Evolutionary conservation across 2,888 invertebrate species (phyloP).

Genomic region (Fragum sueziense): DNA sequence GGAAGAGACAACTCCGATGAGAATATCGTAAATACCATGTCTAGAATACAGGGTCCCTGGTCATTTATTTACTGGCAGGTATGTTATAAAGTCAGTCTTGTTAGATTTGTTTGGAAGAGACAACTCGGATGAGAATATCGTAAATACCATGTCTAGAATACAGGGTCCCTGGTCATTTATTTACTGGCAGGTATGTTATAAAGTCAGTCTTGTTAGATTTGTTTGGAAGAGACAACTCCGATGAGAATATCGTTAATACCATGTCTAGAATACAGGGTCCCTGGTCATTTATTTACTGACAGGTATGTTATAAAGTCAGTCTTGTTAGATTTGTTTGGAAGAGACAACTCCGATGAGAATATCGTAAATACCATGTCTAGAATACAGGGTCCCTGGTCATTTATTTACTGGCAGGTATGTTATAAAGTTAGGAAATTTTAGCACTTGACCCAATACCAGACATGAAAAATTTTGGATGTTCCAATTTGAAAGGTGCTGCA

Average conservation of each 20-base stretch:
- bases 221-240: conserved; percentile 64
- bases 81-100: no score
- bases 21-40: conserved; percentile 84
- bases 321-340: conserved; percentile 70
- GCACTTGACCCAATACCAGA: no score
- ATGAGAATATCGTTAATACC: conserved; percentile 81
- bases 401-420: conserved; percentile 88
- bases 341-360: conserved; percentile 66
- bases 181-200: conserved; percentile 87
- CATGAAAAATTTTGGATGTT: no score
- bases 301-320: no score
- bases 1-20: conserved; percentile 60
- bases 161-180: conserved; percentile 94
- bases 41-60: conserved; percentile 90
- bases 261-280: conserved; percentile 90
- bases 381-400: conserved; percentile 92
- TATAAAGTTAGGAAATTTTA: no score
- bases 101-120: conserved; percentile 68
- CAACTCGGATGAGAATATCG: conserved; percentile 70
- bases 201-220: conserved; percentile 73
- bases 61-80: conserved; percentile 89
- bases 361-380: conserved; percentile 84
- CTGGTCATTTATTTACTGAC: conserved; percentile 91
- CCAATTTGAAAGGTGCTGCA: no score
- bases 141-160: conserved; percentile 85